phyloP scores from a whole-genome alignment of 2,888 invertebrate species.

The Neoitamus cyanurus region DNA sequence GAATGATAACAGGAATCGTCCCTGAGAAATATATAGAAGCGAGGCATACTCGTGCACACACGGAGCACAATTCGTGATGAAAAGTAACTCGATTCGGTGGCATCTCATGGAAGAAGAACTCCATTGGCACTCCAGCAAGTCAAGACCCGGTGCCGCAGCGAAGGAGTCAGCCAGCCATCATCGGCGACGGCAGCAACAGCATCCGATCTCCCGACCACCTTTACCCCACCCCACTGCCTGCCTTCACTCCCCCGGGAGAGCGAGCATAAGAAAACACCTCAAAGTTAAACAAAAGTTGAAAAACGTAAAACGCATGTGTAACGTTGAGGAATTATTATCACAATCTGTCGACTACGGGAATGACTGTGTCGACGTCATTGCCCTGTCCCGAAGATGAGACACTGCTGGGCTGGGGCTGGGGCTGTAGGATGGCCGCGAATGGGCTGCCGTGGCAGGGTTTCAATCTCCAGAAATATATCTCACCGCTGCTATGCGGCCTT shows the following conservation, averaged over 20 bases:
- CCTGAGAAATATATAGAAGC: not conserved
- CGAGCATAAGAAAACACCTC: constrained; percentile 29
- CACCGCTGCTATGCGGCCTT: not conserved
- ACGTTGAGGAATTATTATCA: constrained; percentile 39
- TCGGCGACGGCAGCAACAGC: not conserved
- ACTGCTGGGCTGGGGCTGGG: too few relatives aligned
- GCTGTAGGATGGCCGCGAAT: too few relatives aligned
- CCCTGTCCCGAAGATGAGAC: not conserved
- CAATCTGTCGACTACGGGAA: not conserved
- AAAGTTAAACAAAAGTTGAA: constrained; percentile 40
- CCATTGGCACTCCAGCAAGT: not conserved
- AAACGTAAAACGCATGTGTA: constrained; percentile 46
- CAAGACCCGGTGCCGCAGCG: not conserved
- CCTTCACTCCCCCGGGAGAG: not conserved
- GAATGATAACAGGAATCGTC: constrained; percentile 20
- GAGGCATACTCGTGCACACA: not conserved
- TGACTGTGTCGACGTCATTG: not conserved
- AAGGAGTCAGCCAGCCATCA: constrained; percentile 7
- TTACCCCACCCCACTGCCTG: not conserved
- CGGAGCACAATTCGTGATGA: not conserved
- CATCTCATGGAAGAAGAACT: constrained; percentile 5
- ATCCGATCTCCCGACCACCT: not conserved
- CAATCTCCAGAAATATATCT: not conserved
- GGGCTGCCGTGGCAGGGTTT: too few relatives aligned
- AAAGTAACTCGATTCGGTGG: not conserved